A percentile compares a stretch with the other conserved stretches of the same genome.
Evolutionary conservation across 1,140 invertebrate species (phyloP).

Genomic region (Aphelenchoides besseyi): DNA sequence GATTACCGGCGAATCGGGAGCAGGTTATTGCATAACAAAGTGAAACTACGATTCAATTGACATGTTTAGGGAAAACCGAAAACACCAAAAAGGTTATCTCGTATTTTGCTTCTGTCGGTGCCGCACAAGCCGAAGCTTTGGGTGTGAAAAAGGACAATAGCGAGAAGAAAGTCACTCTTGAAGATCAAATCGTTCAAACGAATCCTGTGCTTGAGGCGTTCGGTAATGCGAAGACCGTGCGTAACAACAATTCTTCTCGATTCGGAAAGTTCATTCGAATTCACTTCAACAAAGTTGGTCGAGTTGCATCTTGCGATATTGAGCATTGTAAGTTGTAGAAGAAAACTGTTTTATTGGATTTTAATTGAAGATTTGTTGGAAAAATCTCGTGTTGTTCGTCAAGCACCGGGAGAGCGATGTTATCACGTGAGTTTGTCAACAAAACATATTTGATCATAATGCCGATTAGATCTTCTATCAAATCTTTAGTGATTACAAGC

Average conservation of each 20-base stretch:
- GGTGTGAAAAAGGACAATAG: conserved; percentile 21
- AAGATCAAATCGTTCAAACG: conserved; percentile 97
- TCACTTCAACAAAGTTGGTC: conserved; percentile 96
- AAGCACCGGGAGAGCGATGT: conserved; percentile 92
- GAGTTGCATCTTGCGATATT: conserved; percentile 99
- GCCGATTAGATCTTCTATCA: conserved; percentile 95
- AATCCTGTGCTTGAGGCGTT: conserved; percentile 98
- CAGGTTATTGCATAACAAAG: conserved; percentile 75
- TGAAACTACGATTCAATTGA: conserved; percentile 75
- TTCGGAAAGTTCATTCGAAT: conserved; percentile 97
- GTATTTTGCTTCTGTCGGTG: conserved; percentile 65
- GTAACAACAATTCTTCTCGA: conserved; percentile 75
- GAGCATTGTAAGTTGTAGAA: conserved; percentile 86
- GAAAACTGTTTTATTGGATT: not conserved
- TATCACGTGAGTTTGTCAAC: conserved; percentile 77
- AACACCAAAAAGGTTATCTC: conserved; percentile 66
- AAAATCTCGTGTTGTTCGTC: conserved; percentile 99
- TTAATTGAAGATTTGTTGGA: conserved; percentile 82
- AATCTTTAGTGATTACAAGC: conserved; percentile 88
- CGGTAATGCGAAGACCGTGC: conserved; percentile 98
- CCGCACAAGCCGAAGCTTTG: conserved; percentile 26
- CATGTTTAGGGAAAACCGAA: conserved; percentile 71
- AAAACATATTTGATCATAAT: conserved; percentile 73
- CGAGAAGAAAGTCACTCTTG: conserved; percentile 64
- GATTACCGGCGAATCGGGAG: conserved; percentile 85